These are phyloP conservation scores for Drosophila santomea DNA, from an alignment of 1,140 invertebrate genomes.

Conservation along the genomic window DNA sequence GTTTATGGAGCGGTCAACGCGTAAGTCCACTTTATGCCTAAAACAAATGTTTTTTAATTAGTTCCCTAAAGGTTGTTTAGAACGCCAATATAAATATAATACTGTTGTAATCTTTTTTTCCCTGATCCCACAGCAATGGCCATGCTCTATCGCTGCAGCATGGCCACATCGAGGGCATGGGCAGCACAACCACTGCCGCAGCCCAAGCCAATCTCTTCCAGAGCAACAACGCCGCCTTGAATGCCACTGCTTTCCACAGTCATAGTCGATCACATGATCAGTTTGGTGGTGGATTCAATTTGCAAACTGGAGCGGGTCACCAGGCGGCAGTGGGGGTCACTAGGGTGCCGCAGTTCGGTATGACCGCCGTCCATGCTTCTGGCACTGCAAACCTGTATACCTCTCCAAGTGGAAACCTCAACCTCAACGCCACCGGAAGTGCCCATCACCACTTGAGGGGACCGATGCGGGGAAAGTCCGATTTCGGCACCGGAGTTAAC, in stretches of 20 bases:
- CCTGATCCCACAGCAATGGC: slow-evolving; percentile 44
- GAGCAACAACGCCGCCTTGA: slow-evolving; percentile 16
- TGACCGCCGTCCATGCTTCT: slow-evolving; percentile 50
- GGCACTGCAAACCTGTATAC: slow-evolving; percentile 59
- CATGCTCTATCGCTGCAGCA: slow-evolving; percentile 58
- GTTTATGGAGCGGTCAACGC: slow-evolving; percentile 57
- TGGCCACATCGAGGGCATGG: slow-evolving; percentile 45
- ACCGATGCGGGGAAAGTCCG: slow-evolving; percentile 50
- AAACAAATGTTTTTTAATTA: background rate
- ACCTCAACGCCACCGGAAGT: slow-evolving; percentile 61
- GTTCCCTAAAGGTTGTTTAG: too few relatives aligned
- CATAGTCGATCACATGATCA: slow-evolving; percentile 50
- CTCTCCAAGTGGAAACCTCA: slow-evolving; percentile 57
- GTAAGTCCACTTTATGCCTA: slow-evolving; percentile 34
- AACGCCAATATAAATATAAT: background rate
- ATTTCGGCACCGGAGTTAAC: slow-evolving; percentile 52
- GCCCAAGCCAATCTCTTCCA: slow-evolving; percentile 53
- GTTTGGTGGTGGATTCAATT: slow-evolving; percentile 50
- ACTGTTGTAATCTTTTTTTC: background rate
- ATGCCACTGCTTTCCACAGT: slow-evolving; percentile 54
- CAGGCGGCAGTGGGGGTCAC: slow-evolving; percentile 44
- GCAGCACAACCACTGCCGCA: slow-evolving; percentile 40
- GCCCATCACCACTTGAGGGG: slow-evolving; percentile 61
- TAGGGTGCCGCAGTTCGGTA: slow-evolving; percentile 58
- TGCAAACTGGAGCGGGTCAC: slow-evolving; percentile 53